Evolutionary conservation across 2,113 vertebrate species (phyloP), one percentile per base, ranked within the genome.

Genomic region (Amphiprion percula): DNA sequence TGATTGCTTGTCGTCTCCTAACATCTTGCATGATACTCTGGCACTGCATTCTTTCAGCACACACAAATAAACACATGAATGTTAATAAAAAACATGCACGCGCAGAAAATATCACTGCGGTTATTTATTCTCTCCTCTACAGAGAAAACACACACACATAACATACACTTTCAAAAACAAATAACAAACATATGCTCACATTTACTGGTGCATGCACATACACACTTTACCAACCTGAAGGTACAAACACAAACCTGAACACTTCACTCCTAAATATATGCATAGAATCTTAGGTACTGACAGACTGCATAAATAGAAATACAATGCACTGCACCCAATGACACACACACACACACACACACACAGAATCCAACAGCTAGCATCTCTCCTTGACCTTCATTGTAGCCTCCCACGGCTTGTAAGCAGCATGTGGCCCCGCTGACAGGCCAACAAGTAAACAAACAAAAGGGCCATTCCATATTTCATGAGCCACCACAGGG

Each of bases 371-470:
- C 55, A 26, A 14, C 33, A 52, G 72, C 49, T n/a, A 50, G 41
- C 58, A 5, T 53, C 62, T 79, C 49, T 69, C 74, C 77, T 77
- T 88, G 82, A 90, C 88, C 80, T 88, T 87, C 73, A 46, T 12
- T 24, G 33, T 63, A 19, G 69, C 77, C 80, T 84, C 90, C 84
- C 56, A 55, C 76, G 79, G 84, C 75, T 64, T 52, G 61, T 71
- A 9, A 79, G 74, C 77, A 77, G 72, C 80, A 59, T 75, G 85
- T 12, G 47, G 60, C 28, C 62, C 14, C 5, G 46, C 73, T 77
- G 80, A 87, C 89, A 90, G 55, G 52, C 72, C 75, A 61, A 77
- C 83, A 76, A 79, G 73, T 63, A 82, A 87, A 85, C 84, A 84
- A 88, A 86, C 88, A 82, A 77, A 83, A 80, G 62, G 74, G 63